Evolutionary conservation across 2,888 invertebrate genomes (phyloP).

Genomic region (Deroplatys truncata): DNA sequence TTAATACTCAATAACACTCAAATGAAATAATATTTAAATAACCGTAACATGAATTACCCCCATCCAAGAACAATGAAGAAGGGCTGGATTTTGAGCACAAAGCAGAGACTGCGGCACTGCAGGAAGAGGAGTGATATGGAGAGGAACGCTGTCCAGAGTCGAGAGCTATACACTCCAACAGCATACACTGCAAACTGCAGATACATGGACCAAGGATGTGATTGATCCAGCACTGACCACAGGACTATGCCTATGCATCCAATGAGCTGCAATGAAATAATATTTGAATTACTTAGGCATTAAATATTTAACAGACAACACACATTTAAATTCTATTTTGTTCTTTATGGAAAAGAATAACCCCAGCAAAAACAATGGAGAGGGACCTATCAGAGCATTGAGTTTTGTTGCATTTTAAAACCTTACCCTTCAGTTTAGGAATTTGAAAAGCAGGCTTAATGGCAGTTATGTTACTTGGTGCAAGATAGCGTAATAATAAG

Average conservation of each 20-base stretch:
- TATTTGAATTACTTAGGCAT: neutral
- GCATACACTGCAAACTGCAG: constrained; percentile 73
- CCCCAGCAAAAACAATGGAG: too few species aligned
- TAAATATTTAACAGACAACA: neutral
- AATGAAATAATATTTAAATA: neutral
- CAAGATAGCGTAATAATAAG: too few species aligned
- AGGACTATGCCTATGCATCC: constrained; percentile 70
- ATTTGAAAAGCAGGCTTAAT: too few species aligned
- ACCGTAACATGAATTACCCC: constrained; percentile 46
- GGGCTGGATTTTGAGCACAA: constrained; percentile 72
- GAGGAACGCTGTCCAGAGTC: constrained; percentile 81
- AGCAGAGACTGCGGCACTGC: constrained; percentile 78
- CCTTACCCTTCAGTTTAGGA: too few species aligned
- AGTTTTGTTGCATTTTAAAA: too few species aligned
- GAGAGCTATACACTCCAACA: constrained; percentile 72
- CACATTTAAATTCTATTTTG: constrained; percentile 29
- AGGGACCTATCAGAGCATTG: too few species aligned
- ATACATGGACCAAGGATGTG: constrained; percentile 59
- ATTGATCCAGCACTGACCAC: constrained; percentile 59
- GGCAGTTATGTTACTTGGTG: too few species aligned
- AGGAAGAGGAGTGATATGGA: constrained; percentile 77
- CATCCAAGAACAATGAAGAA: constrained; percentile 57
- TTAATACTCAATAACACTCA: too few species aligned
- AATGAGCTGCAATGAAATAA: constrained; percentile 49
- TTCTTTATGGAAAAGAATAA: too few species aligned